Base-by-base conservation (phyloP, 2,797 vertebrate genomes). In the Neomorphus geoffroyi region DNA sequence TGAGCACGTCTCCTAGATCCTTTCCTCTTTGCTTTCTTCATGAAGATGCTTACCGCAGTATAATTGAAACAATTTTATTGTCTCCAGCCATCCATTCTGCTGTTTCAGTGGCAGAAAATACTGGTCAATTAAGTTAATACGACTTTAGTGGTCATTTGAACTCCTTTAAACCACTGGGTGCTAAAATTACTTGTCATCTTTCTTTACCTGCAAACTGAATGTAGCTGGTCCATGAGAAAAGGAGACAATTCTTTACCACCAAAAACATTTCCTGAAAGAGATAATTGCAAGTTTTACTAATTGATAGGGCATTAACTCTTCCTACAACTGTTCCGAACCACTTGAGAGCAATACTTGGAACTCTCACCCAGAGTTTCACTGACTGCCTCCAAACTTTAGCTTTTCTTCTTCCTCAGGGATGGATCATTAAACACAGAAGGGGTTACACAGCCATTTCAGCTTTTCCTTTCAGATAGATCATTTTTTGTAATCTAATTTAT, bases 31-130 rank as follows among this genome's bases (percentile, higher is more conserved):
- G 92, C 96, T 96, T 98, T 93, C 77, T 92, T 96, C 64, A 30
- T 92, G 78, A 96, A 91, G 95, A 97, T 86, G 94, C 97, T 97
- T 98, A 98, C 98, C 98, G 97, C 93, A 97, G 96, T 91, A 97
- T 98, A 98, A 98, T 98, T 98, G 98, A 98, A 98, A 98, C 98
- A 98, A 98, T 98, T 98, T 98, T 98, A 98, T 98, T 98, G 98
- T 98, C 98, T 97, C 94, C 92, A 97, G 97, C 93, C 93, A 96
- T 97, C 97, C 97, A 96, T 97, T 97, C 97, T 97, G 81, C 97
- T 97, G 96, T 97, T 98, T 97, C 96, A 95, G 92, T 96, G 97
- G 97, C 97, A 98, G 98, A 98, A 98, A 98, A 98, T 97, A 96
- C 96, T 97, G 98, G 98, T 98, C 98, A 98, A 98, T 98, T 97